Evolutionary conservation across 1,140 invertebrate genomes (phyloP).

Genomic region (Chrysomallon squamiferum): DNA sequence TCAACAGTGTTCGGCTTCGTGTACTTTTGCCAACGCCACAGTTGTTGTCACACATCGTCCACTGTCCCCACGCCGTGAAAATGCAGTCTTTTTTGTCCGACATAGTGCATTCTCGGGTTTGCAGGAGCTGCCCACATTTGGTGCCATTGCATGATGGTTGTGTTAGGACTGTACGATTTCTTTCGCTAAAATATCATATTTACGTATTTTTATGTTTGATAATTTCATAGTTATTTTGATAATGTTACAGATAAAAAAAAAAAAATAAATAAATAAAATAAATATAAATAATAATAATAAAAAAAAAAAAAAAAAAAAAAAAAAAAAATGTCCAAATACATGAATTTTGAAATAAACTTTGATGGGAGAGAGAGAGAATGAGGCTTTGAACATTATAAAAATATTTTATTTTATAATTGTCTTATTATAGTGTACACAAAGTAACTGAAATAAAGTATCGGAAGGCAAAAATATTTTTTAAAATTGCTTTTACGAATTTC

Average conservation of each 20-base stretch:
- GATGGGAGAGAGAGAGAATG: too few species aligned
- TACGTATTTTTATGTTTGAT: neutral
- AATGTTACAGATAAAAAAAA: neutral
- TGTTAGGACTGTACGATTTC: constrained; percentile 14
- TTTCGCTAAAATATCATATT: constrained; percentile 13
- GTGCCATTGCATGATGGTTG: constrained; percentile 21
- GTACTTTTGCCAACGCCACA: constrained; percentile 21
- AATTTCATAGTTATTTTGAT: neutral
- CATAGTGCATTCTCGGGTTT: constrained; percentile 17
- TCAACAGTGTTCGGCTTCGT: constrained; percentile 26
- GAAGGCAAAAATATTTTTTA: too few species aligned
- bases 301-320: too few species aligned
- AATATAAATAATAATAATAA: too few species aligned
- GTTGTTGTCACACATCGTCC: constrained; percentile 30
- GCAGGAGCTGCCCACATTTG: constrained; percentile 17
- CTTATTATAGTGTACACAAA: too few species aligned
- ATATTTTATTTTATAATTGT: too few species aligned
- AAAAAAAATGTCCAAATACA: too few species aligned
- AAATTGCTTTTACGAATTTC: too few species aligned
- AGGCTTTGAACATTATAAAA: too few species aligned
- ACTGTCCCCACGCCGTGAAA: constrained; percentile 27
- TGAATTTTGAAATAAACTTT: too few species aligned
- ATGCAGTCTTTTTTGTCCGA: constrained; percentile 17
- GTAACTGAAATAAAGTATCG: too few species aligned
- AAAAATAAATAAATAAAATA: too few species aligned